Evolutionary conservation across 2,888 invertebrate species (phyloP).

Genomic region (Caenorhabditis macrosperma): DNA sequence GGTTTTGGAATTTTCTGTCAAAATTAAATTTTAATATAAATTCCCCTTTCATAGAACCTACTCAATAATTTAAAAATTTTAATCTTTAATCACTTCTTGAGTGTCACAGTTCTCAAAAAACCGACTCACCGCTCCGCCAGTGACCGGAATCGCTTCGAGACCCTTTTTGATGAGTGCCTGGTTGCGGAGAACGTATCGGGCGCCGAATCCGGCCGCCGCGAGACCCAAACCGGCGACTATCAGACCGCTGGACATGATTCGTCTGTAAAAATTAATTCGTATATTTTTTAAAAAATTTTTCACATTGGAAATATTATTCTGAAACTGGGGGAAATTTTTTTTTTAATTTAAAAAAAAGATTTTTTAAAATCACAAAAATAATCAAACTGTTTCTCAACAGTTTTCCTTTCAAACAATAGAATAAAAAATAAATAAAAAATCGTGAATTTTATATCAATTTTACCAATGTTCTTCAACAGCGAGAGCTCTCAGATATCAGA

Average conservation of each 20-base stretch:
- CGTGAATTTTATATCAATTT: no score
- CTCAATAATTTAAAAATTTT: background rate
- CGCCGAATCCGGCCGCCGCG: constrained; percentile 92
- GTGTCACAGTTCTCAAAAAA: background rate
- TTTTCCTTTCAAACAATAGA: background rate
- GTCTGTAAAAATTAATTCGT: background rate
- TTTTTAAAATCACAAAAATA: no score
- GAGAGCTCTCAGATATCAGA: no score
- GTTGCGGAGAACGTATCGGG: constrained; percentile 86
- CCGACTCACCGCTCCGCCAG: constrained; percentile 40
- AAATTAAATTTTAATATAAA: background rate
- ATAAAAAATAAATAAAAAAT: background rate
- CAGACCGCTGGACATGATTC: constrained; percentile 86
- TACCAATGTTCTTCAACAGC: background rate
- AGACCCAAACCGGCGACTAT: constrained; percentile 91
- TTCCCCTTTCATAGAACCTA: background rate
- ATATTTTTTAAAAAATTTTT: background rate
- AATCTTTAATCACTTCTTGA: no score
- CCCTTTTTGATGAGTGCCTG: constrained; percentile 73
- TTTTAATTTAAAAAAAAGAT: background rate
- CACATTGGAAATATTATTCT: no score
- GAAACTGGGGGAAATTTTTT: no score
- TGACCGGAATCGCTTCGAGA: constrained; percentile 68
- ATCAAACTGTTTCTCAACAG: no score
- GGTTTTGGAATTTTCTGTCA: background rate